Evolutionary conservation across 53 echinoderm and acorn worm genomes (phyloP).

Genomic region (Henricia sp.): DNA sequence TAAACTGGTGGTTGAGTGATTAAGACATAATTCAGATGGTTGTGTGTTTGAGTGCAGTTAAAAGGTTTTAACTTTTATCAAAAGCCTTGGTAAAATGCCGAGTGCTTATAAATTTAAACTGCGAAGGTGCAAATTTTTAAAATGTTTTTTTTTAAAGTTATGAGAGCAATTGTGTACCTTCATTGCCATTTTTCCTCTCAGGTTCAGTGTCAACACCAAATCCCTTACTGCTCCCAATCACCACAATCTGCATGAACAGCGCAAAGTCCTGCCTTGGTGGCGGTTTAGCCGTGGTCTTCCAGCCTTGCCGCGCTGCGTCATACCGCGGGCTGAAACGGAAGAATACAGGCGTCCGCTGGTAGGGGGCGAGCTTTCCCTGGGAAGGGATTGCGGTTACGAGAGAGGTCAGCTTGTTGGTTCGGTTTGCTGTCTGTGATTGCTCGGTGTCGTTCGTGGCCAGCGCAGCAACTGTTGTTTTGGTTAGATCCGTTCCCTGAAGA

Average conservation of each 20-base stretch:
- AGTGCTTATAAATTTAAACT: too few species aligned
- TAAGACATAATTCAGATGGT: too few species aligned
- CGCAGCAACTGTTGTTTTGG: constrained; percentile 93
- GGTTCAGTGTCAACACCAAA: constrained; percentile 51
- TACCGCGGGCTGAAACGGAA: constrained; percentile 98
- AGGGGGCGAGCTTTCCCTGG: constrained; percentile 87
- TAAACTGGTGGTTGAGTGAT: too few species aligned
- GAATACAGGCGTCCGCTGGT: constrained; percentile 86
- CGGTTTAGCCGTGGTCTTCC: constrained; percentile 86
- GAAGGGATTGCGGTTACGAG: constrained; percentile 87
- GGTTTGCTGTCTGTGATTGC: constrained; percentile 61
- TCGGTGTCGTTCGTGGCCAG: constrained; percentile 80
- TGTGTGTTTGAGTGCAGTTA: too few species aligned
- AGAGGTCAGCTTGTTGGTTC: constrained; percentile 83
- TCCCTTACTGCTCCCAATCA: constrained; percentile 87
- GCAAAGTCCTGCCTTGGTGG: constrained; percentile 98
- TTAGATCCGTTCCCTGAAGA: constrained; percentile 88
- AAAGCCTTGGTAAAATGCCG: too few species aligned
- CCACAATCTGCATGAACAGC: constrained; percentile 90
- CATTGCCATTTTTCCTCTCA: constrained; percentile 52
- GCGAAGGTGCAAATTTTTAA: too few species aligned
- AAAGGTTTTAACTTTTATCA: too few species aligned
- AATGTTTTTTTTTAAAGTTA: too few species aligned
- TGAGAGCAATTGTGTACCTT: too few species aligned
- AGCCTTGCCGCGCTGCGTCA: constrained; percentile 83